A percentile compares a stretch with the other conserved stretches of the same genome.
Evolutionary conservation across 2,888 invertebrate genomes (phyloP).

Genomic region (Drosophila phalerata): DNA sequence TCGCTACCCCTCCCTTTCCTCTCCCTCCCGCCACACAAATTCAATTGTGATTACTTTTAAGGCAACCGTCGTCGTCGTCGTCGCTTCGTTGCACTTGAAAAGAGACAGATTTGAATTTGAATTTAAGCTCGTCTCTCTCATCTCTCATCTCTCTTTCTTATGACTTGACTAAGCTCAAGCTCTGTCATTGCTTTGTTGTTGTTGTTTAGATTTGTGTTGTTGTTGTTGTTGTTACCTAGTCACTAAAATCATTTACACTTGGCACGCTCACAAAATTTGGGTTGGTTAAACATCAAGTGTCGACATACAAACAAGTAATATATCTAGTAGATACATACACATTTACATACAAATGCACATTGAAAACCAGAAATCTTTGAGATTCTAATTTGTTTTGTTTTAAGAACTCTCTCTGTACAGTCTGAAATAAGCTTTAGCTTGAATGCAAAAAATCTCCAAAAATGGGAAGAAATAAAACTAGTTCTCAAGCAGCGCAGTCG

Average conservation of each 20-base stretch:
- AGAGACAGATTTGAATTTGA: slow-evolving; percentile 62
- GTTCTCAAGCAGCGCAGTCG: slow-evolving; percentile 8
- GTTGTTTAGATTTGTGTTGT: slow-evolving; percentile 44
- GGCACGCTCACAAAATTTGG: slow-evolving; percentile 39
- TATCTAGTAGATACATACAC: slow-evolving; percentile 1
- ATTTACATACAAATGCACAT: slow-evolving; percentile 28
- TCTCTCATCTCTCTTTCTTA: slow-evolving; percentile 22
- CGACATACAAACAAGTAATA: slow-evolving; percentile 16
- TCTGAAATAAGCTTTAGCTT: slow-evolving; percentile 3
- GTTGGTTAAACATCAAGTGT: slow-evolving; percentile 23
- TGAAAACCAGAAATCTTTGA: slow-evolving; percentile 52
- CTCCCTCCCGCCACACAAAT: slow-evolving; percentile 34
- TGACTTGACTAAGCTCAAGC: slow-evolving; percentile 52
- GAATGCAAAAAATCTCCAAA: slow-evolving; percentile 17
- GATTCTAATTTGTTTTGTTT: slow-evolving; percentile 37
- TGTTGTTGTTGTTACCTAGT: slow-evolving; percentile 43
- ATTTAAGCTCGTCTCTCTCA: slow-evolving; percentile 36
- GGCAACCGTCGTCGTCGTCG: slow-evolving; percentile 30
- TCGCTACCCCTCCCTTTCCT: background rate
- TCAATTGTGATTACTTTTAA: slow-evolving; percentile 75
- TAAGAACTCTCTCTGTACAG: slow-evolving; percentile 13
- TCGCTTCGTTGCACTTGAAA: slow-evolving; percentile 72
- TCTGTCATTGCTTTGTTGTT: slow-evolving; percentile 52
- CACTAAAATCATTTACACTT: slow-evolving; percentile 61
- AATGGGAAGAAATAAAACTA: slow-evolving; percentile 14